Percentiles rank a stretch among this genome's conserved stretches.
phyloP scores from a whole-genome alignment of 2,888 invertebrate species.

The Holacanthella duospinosa region DNA sequence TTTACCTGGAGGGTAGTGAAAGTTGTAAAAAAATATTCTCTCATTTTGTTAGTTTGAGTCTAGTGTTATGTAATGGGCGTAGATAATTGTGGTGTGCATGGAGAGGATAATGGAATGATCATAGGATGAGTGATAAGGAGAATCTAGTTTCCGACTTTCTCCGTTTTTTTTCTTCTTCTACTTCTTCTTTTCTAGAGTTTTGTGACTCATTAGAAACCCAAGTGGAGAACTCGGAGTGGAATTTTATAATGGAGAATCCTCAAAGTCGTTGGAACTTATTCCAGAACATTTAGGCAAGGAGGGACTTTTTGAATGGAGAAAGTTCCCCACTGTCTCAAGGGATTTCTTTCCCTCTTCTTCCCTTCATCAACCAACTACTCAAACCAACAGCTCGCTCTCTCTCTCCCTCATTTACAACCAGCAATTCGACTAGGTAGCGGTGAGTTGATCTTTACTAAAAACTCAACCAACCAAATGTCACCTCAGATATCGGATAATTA shows the following conservation, averaged over 20 bases:
- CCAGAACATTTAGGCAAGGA: not conserved
- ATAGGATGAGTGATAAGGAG: constrained; percentile 11
- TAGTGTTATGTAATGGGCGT: no score
- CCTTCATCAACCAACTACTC: not conserved
- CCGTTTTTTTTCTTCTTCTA: no score
- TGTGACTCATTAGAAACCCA: constrained; percentile 25
- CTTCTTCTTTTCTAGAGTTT: no score
- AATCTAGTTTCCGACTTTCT: no score
- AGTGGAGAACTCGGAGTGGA: constrained; percentile 15
- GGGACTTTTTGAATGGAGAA: not conserved
- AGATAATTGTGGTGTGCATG: constrained; percentile 4
- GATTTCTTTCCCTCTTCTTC: not conserved
- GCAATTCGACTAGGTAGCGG: no score
- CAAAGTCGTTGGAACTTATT: constrained; percentile 19
- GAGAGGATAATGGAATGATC: constrained; percentile 11
- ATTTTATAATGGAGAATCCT: constrained; percentile 25
- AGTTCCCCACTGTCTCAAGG: not conserved
- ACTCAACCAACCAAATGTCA: not conserved
- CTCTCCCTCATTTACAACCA: not conserved
- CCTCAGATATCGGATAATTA: no score
- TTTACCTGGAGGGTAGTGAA: not conserved
- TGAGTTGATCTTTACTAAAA: not conserved
- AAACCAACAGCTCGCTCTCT: not conserved
- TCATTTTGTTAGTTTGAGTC: no score
- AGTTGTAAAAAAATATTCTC: not conserved